These are phyloP conservation scores for Oryzias javanicus DNA, from an alignment of 2,113 vertebrate species.

Conservation along the genomic window DNA sequence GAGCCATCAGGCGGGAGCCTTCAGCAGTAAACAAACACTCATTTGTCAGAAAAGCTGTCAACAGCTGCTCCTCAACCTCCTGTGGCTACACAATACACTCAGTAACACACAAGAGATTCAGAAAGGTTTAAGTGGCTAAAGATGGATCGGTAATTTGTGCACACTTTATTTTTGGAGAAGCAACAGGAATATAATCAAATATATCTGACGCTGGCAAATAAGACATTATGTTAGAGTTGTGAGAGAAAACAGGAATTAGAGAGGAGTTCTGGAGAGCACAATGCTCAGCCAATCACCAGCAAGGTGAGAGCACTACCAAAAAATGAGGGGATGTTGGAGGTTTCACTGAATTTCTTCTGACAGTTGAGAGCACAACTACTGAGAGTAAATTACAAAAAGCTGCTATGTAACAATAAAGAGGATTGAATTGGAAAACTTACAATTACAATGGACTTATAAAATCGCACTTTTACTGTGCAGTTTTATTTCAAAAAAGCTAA, in stretches of 20 bases:
- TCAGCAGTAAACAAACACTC: conserved; percentile 62
- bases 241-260: conserved; percentile 8
- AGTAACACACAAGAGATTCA: conserved; percentile 20
- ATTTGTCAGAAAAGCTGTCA: conserved; percentile 58
- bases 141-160: conserved; percentile 43
- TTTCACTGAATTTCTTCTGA: conserved; percentile 27
- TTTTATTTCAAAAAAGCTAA: neutral
- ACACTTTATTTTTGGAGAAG: conserved; percentile 19
- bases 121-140: conserved; percentile 22
- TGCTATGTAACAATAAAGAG: too few relatives aligned
- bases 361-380: conserved; percentile 13
- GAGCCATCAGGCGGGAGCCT: conserved; percentile 55
- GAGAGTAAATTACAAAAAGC: neutral
- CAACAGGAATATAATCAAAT: conserved; percentile 42
- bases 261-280: conserved; percentile 12
- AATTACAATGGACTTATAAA: too few relatives aligned
- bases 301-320: conserved; percentile 17
- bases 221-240: conserved; percentile 23
- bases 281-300: conserved; percentile 21
- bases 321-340: conserved; percentile 11
- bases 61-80: conserved; percentile 56
- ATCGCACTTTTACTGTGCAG: neutral
- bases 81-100: conserved; percentile 28
- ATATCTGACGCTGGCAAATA: conserved; percentile 20
- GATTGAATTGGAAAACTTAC: too few relatives aligned